Evolutionary conservation across 1,140 invertebrate species (phyloP).

Genomic region (Apis laboriosa): DNA sequence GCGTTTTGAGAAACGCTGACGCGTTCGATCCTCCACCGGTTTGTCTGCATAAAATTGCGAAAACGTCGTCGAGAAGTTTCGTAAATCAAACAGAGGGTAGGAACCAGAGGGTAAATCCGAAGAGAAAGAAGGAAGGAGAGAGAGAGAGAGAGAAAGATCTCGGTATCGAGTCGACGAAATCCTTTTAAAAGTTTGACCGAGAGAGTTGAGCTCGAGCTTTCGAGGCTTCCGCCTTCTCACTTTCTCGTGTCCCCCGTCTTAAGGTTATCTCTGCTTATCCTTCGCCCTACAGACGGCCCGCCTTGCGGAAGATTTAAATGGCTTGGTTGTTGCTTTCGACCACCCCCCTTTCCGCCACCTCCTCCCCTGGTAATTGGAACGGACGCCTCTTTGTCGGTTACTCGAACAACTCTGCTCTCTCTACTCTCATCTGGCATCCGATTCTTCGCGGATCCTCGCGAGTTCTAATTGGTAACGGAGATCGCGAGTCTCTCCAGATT

Average conservation of each 20-base stretch:
- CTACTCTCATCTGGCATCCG: not conserved
- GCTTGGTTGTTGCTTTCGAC: not conserved
- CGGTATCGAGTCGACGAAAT: conserved; percentile 50
- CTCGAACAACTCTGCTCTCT: not conserved
- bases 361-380: conserved; percentile 26
- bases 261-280: conserved; percentile 21
- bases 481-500: not conserved
- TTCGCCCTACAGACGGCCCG: conserved; percentile 13
- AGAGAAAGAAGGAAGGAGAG: not conserved
- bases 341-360: no score
- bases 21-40: not conserved
- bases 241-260: not conserved
- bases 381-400: conserved; percentile 10
- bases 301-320: conserved; percentile 52
- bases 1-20: conserved; percentile 19
- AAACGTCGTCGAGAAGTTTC: conserved; percentile 32
- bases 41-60: conserved; percentile 31
- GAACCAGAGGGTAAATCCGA: not conserved
- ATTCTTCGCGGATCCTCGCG: not conserved
- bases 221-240: conserved; percentile 1
- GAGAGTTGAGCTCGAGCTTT: conserved; percentile 13
- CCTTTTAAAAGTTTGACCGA: conserved; percentile 46
- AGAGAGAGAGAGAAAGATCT: conserved; percentile 18
- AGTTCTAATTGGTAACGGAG: conserved; percentile 27
- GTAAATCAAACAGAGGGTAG: conserved; percentile 37